Evolutionary conservation across 2,888 invertebrate species (phyloP), one percentile per base, ranked within the genome.

Genomic region (Protula sp.): DNA sequence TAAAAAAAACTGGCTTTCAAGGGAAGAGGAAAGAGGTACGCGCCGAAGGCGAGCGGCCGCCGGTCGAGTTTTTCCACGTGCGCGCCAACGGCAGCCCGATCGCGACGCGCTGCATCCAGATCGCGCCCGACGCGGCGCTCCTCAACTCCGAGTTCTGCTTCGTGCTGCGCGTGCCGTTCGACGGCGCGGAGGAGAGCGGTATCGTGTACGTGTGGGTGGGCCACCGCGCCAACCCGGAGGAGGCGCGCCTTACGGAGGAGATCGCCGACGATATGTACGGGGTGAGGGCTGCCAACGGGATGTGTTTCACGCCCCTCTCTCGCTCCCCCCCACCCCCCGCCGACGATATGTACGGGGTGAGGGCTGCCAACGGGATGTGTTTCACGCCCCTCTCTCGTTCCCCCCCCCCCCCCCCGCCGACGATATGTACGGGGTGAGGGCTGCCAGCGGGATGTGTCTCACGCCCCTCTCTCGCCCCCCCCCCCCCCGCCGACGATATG

Each of bases 181-280:
- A 92, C 77, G 90, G 90, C 70, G 88, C 89, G 54, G 90, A 91
- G 74, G 86, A 87, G 60, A 85, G 86, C 87, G 94, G 94, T 51
- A 92, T 95, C 64, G 92, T 94, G 58, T 97, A 97, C 82, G 92
- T 92, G 54, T 97, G 97, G 97, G 88, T 95, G 73, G 97, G 97
- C 2, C 87, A 86, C 29, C 89, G 90, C 78, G 86, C 90, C 52
- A 89, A 90, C 76, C 85, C 89, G 2, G 93, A 94, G 74, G 92
- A 94, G 73, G 89, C 91, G 0, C 85, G 89, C 60, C 85, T 95
- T 59, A 86, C 92, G 53, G 94, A 94, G 81, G 75, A 79, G 54
- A 90, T 95, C 66, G 95, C 95, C 0, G 91, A 93, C 75, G 88
- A 91, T 75, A 91, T 93, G 90, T 91, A 81, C 75, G 83, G 79